A percentile compares a stretch with the other conserved stretches of the same genome.
Evolutionary conservation across 53 echinoderm and acorn worm genomes (phyloP).

Genomic region (Zoroaster sp.): DNA sequence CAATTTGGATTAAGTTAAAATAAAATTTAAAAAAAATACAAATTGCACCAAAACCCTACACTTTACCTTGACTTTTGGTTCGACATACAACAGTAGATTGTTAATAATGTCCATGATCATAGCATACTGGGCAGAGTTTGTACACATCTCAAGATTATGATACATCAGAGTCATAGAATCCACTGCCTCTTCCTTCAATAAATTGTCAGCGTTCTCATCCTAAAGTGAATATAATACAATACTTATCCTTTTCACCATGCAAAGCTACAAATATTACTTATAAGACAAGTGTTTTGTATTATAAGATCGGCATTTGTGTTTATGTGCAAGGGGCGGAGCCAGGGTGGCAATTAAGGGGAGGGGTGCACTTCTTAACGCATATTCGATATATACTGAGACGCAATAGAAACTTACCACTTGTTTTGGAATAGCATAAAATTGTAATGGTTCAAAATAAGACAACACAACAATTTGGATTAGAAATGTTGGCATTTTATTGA

Average conservation of each 20-base stretch:
- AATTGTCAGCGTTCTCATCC: conserved; percentile 81
- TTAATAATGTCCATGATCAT: conserved; percentile 96
- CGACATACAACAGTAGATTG: conserved; percentile 92
- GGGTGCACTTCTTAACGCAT: not conserved
- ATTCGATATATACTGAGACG: not conserved
- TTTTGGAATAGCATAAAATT: too few relatives aligned
- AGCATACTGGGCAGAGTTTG: conserved; percentile 92
- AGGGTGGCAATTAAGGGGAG: not conserved
- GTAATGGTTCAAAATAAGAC: too few relatives aligned
- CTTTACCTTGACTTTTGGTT: conserved; percentile 95
- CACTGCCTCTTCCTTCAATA: conserved; percentile 83
- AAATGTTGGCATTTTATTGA: too few relatives aligned
- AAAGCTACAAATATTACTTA: not conserved
- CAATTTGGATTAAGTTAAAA: too few relatives aligned
- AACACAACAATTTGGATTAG: too few relatives aligned
- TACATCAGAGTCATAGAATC: conserved; percentile 93
- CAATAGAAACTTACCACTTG: too few relatives aligned
- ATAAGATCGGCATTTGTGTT: not conserved
- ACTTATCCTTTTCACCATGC: not conserved
- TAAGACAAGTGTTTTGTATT: not conserved
- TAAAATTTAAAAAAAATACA: not conserved
- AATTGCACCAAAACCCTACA: not conserved
- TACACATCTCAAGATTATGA: conserved; percentile 94
- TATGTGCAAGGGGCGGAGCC: not conserved
- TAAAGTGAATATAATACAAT: not conserved